A percentile compares a stretch with the other conserved stretches of the same genome.
Evolutionary conservation across 1,140 invertebrate species (phyloP).

Genomic region (Meloidogyne chitwoodi): DNA sequence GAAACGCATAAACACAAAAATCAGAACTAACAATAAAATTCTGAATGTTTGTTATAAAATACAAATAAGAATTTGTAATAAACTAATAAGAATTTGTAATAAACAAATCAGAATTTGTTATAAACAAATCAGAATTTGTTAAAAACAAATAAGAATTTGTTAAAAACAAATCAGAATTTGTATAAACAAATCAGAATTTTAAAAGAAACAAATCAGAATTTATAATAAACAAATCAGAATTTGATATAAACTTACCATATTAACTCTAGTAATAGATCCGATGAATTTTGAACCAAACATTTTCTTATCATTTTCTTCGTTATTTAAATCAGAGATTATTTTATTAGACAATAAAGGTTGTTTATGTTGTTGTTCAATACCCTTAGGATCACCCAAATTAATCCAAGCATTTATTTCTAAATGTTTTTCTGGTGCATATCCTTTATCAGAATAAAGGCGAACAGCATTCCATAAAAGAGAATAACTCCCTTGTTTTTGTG

Average conservation of each 20-base stretch:
- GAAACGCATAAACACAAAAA: too few relatives aligned
- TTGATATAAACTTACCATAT: conserved; percentile 64
- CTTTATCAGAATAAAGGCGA: conserved; percentile 47
- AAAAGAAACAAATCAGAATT: too few relatives aligned
- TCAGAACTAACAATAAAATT: too few relatives aligned
- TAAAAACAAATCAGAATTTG: too few relatives aligned
- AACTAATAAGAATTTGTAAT: too few relatives aligned
- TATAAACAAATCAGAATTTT: too few relatives aligned
- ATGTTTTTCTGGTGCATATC: conserved; percentile 64
- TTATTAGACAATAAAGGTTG: not conserved
- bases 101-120: too few relatives aligned
- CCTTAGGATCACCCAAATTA: conserved; percentile 73
- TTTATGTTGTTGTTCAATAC: conserved; percentile 4
- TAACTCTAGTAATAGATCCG: conserved; percentile 86
- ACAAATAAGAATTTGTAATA: too few relatives aligned
- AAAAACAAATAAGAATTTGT: too few relatives aligned
- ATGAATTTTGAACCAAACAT: conserved; percentile 69
- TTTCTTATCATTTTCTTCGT: not conserved
- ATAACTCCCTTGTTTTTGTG: conserved; percentile 69
- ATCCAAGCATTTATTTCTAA: conserved; percentile 88
- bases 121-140: too few relatives aligned
- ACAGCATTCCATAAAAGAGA: conserved; percentile 57
- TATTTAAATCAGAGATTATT: not conserved
- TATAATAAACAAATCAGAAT: too few relatives aligned
- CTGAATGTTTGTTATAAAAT: too few relatives aligned